Base-by-base conservation (phyloP, 2,888 invertebrate genomes). In the Galeruca laticollis region DNA sequence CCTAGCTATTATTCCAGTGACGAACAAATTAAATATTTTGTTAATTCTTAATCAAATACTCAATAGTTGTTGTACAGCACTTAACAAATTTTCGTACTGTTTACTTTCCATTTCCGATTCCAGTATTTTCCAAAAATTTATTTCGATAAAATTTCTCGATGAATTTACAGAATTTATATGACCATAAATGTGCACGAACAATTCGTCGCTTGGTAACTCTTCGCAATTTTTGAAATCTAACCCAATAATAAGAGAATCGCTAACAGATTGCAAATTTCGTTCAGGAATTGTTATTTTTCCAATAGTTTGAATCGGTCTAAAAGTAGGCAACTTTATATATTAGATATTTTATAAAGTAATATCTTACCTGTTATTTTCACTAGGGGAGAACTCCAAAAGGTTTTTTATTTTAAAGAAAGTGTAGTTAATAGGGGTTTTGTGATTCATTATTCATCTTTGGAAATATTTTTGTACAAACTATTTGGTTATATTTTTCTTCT, bases 281-380 rank as follows among this genome's bases (percentile, higher is more conserved):
- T 15, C 4, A 9, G 59, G 59, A 9, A 59, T 3, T 13, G 37
- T 21, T 40, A 59, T 20, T 59, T 40, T 59, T 10, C 59, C 59
- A 21, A 59, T 20, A 40, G 59, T 59, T 59, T 59, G 59, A 59
- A 59, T 59, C 8, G 37, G 11, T 40, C 59, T 59, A 40, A 40
- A 59, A 59, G 5, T 33, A 59, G 21, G 59, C 9, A 1, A 4
- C 11, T 20, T 8, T 20, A 1, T 21, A 13, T 40, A 21, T 35
- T 40, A 37, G 11, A 40, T 8, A 37, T 21, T 59, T n/a, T 13
- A 37, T n/a, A 18, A 47, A 8, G 1, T 15, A 9, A 15, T 15
- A 15, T 11, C 40, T 40, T 37, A 40, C 40, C 11, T 37, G n/a
- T 37, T n/a, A 40, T 21, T 59, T 15, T 35, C 18, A 18, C 4